Conservation (phyloP, 2,113 vertebrate species). For the Maccullochella peelii region DNA sequence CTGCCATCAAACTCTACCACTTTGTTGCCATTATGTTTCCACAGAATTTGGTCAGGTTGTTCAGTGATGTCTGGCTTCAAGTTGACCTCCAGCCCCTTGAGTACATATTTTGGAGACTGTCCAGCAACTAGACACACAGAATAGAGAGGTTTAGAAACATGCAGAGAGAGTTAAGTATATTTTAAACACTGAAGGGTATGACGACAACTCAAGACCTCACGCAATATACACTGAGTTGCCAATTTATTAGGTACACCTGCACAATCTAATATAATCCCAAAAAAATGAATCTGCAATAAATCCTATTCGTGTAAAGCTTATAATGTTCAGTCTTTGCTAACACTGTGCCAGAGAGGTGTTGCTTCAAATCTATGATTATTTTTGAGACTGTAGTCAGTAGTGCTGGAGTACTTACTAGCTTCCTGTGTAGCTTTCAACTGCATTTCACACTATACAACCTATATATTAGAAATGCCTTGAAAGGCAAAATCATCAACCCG, state of each 20-base stretch:
- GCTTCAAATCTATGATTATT: neutral
- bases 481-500: neutral
- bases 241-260: too few relatives aligned
- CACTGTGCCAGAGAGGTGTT: neutral
- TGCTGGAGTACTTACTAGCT: too few relatives aligned
- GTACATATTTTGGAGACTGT: conserved; percentile 5
- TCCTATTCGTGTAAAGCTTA: neutral
- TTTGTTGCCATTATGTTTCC: conserved; percentile 69
- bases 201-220: neutral
- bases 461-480: too few relatives aligned
- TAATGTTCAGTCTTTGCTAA: neutral
- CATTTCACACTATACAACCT: too few relatives aligned
- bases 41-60: conserved; percentile 54
- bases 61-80: neutral
- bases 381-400: neutral
- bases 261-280: neutral
- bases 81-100: conserved; percentile 6
- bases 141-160: neutral
- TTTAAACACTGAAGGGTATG: neutral
- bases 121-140: conserved; percentile 44
- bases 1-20: conserved; percentile 63
- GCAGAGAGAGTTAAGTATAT: neutral
- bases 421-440: too few relatives aligned
- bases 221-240: too few relatives aligned
- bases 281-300: neutral